Evolutionary conservation across 1,140 invertebrate genomes (phyloP).

Genomic region (Campoletis sonorensis): DNA sequence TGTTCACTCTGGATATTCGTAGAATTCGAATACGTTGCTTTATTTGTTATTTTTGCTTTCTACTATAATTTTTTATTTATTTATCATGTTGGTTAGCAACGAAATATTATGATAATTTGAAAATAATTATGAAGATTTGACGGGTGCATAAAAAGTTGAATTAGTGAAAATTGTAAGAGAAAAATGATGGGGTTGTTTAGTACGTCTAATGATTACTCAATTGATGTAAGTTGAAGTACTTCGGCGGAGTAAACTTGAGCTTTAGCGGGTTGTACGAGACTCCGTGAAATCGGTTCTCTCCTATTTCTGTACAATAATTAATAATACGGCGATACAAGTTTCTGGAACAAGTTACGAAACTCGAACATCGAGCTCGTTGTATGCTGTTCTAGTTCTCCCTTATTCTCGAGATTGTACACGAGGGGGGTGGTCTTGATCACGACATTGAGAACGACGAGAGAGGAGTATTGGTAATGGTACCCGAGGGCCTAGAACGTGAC

Average conservation of each 20-base stretch:
- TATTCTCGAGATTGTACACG: slow-evolving; percentile 33
- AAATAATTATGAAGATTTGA: too few relatives aligned
- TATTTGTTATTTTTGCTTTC: too few relatives aligned
- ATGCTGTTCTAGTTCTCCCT: slow-evolving; percentile 20
- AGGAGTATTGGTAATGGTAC: slow-evolving; percentile 34
- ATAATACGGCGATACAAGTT: slow-evolving; percentile 48
- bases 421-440: slow-evolving; percentile 45
- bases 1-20: too few relatives aligned
- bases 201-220: neutral
- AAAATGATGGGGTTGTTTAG: neutral
- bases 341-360: slow-evolving; percentile 38
- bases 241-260: slow-evolving; percentile 1
- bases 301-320: slow-evolving; percentile 50
- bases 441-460: slow-evolving; percentile 42
- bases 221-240: slow-evolving; percentile 1
- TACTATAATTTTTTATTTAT: too few relatives aligned
- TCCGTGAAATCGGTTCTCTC: neutral
- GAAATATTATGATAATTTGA: too few relatives aligned
- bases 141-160: too few relatives aligned
- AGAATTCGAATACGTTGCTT: too few relatives aligned
- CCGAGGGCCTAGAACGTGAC: slow-evolving; percentile 48
- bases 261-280: neutral
- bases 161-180: neutral
- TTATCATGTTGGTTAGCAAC: too few relatives aligned
- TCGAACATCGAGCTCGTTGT: slow-evolving; percentile 27